Conservation (phyloP, 1,140 invertebrate genomes). For the Penaeus vannamei region DNA sequence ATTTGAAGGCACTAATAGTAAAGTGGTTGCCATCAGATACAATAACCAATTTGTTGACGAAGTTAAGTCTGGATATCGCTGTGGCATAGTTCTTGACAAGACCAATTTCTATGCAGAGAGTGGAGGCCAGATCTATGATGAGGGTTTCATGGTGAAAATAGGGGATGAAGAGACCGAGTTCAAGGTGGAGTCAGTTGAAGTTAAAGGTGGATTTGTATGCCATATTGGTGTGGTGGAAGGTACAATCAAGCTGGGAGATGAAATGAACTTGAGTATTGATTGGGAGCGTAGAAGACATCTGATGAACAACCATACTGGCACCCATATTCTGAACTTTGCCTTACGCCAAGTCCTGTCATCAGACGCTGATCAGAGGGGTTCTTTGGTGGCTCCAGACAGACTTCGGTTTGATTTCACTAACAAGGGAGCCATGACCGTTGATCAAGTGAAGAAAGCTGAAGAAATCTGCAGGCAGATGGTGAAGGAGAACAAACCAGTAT, state of each 20-base stretch:
- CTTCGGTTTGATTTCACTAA: slow-evolving; percentile 97
- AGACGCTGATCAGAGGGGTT: slow-evolving; percentile 97
- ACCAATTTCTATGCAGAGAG: slow-evolving; percentile 98
- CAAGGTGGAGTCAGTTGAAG: slow-evolving; percentile 94
- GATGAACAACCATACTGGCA: slow-evolving; percentile 99
- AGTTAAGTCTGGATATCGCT: slow-evolving; percentile 88
- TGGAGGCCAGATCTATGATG: slow-evolving; percentile 98
- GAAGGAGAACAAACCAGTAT: slow-evolving; percentile 85
- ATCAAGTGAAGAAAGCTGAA: slow-evolving; percentile 91
- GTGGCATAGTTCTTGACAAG: slow-evolving; percentile 91
- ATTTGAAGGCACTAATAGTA: slow-evolving; percentile 74
- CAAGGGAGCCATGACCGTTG: slow-evolving; percentile 90
- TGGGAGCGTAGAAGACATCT: slow-evolving; percentile 83
- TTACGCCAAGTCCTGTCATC: slow-evolving; percentile 89
- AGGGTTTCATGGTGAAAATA: slow-evolving; percentile 83
- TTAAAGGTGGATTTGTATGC: slow-evolving; percentile 95
- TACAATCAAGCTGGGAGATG: slow-evolving; percentile 87
- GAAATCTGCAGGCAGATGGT: slow-evolving; percentile 85
- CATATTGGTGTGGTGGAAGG: slow-evolving; percentile 91
- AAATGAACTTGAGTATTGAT: slow-evolving; percentile 87
- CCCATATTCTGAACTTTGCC: slow-evolving; percentile 96
- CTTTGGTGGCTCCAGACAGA: slow-evolving; percentile 97
- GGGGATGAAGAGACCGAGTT: slow-evolving; percentile 84
- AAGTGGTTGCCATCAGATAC: slow-evolving; percentile 77
- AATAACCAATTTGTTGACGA: slow-evolving; percentile 90